Conservation (phyloP, 1,140 invertebrate species). For the Mamestra configurata region DNA sequence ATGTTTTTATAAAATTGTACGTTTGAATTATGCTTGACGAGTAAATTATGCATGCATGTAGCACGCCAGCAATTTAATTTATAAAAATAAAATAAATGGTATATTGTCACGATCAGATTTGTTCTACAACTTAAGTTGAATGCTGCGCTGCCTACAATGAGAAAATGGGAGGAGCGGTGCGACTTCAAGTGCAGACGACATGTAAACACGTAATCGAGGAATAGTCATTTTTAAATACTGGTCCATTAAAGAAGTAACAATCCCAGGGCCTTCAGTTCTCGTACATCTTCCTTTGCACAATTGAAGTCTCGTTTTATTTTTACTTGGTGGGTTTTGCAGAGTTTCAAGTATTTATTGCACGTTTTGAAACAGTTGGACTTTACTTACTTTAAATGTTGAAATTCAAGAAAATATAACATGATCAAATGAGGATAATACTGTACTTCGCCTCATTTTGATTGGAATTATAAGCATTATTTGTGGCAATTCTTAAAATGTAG, state of each 20-base stretch:
- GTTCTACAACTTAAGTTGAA: neutral
- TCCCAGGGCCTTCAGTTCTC: neutral
- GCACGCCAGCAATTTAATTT: neutral
- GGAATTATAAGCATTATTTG: too few species aligned
- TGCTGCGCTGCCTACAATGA: neutral
- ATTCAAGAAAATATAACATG: too few species aligned
- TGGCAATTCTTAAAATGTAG: too few species aligned
- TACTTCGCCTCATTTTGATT: too few species aligned
- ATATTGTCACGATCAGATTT: neutral
- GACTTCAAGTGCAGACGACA: neutral
- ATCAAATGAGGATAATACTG: too few species aligned
- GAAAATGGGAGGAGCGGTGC: neutral
- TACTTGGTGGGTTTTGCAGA: neutral
- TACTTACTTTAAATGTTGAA: too few species aligned
- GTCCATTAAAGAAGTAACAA: conserved; percentile 12
- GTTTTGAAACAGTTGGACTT: too few species aligned
- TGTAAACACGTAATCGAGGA: conserved; percentile 22
- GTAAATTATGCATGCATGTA: neutral
- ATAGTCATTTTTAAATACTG: conserved; percentile 14
- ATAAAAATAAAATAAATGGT: neutral
- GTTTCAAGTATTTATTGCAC: too few species aligned
- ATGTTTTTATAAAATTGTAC: neutral
- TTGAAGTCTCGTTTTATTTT: neutral
- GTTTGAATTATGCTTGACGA: too few species aligned
- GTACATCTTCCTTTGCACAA: neutral